A percentile compares a stretch with the other conserved stretches of the same genome.
Evolutionary conservation across 2,888 invertebrate genomes (phyloP).

Genomic region (Leuctra nigra): DNA sequence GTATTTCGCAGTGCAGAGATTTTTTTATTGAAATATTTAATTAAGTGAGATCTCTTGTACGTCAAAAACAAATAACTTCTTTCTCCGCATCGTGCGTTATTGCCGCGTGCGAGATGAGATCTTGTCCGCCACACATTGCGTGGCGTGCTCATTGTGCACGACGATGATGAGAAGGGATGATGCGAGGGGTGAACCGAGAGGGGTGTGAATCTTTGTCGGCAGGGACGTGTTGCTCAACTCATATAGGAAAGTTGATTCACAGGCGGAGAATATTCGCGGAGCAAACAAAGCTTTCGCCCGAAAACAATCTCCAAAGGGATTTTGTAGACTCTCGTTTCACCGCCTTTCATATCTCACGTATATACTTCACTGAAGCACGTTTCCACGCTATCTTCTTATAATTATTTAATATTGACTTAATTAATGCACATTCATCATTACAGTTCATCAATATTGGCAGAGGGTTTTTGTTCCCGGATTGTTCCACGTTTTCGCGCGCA

Average conservation of each 20-base stretch:
- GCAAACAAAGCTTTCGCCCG: background rate
- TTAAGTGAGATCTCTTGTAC: no score
- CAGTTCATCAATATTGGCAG: constrained; percentile 12
- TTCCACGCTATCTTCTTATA: constrained; percentile 2
- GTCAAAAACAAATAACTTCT: no score
- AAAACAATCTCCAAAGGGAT: constrained; percentile 5
- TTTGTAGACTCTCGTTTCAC: background rate
- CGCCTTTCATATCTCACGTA: background rate
- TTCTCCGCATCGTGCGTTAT: no score
- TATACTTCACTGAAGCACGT: background rate
- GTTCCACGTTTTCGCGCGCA: background rate
- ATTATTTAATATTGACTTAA: constrained; percentile 21
- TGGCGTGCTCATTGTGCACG: background rate
- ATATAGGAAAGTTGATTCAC: constrained; percentile 4
- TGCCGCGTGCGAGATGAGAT: no score
- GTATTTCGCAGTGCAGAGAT: no score
- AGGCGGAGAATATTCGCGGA: background rate
- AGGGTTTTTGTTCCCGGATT: constrained; percentile 1
- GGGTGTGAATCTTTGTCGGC: constrained; percentile 1
- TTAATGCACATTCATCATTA: constrained; percentile 23
- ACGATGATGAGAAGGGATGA: background rate
- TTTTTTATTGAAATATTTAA: no score
- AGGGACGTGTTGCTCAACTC: constrained; percentile 10
- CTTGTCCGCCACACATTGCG: background rate
- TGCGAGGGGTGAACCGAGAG: background rate